These are phyloP conservation scores for Vespertilio murinus DNA, from an alignment of 2,797 vertebrate genomes.

Conservation along the genomic window DNA sequence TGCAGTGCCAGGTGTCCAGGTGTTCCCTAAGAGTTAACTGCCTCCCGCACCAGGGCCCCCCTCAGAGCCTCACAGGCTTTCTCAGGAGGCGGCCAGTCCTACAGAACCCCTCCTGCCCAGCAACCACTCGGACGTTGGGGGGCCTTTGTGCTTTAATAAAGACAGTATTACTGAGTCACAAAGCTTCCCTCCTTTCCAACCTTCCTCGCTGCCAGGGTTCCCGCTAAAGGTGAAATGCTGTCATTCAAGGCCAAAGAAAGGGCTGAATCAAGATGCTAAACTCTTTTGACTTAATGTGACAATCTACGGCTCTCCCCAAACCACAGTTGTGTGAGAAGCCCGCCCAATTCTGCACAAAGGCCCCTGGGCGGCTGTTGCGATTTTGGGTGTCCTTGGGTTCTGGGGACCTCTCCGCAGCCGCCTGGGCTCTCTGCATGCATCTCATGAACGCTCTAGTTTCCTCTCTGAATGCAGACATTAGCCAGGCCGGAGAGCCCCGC, in stretches of 20 bases:
- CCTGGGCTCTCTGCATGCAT: conserved; percentile 93
- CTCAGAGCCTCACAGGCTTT: neutral
- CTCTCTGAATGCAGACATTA: conserved; percentile 94
- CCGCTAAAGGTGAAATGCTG: conserved; percentile 60
- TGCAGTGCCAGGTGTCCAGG: accelerated
- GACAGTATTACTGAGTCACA: conserved; percentile 67
- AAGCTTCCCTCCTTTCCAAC: conserved; percentile 69
- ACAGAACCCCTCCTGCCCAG: neutral
- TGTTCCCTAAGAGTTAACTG: neutral
- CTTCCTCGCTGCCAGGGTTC: conserved; percentile 52
- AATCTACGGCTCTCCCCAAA: conserved; percentile 37
- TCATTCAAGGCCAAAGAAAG: conserved; percentile 67
- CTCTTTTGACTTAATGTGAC: conserved; percentile 58
- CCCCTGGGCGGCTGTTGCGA: conserved; percentile 74
- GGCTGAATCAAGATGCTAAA: conserved; percentile 40
- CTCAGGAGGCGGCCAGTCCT: conserved; percentile 53
- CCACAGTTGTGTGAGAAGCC: conserved; percentile 83
- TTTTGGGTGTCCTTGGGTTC: conserved; percentile 79
- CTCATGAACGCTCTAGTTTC: conserved; percentile 96
- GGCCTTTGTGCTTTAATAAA: conserved; percentile 78
- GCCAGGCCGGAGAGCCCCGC: conserved; percentile 90
- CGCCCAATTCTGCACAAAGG: conserved; percentile 80
- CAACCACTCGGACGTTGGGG: conserved; percentile 65
- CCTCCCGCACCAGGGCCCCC: neutral
- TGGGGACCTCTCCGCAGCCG: conserved; percentile 65